Conservation (phyloP, 2,888 invertebrate genomes). For the Ephialtes manifestator region DNA sequence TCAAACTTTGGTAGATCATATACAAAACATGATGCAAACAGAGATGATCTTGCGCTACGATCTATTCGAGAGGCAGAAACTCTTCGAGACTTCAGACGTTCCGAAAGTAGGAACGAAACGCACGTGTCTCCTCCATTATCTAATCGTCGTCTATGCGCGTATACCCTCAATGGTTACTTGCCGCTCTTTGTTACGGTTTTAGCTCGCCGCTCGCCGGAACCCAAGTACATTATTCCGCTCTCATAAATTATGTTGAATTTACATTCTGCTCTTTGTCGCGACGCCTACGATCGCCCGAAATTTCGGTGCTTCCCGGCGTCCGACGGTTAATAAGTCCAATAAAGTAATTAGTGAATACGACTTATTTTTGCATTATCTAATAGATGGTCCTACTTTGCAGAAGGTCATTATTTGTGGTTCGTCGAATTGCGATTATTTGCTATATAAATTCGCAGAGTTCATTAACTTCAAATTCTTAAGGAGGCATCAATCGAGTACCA, state of each 20-base stretch:
- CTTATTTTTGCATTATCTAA: conserved; percentile 2
- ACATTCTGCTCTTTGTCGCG: conserved; percentile 17
- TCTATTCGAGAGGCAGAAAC: background rate
- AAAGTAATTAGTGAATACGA: background rate
- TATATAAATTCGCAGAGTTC: too few relatives aligned
- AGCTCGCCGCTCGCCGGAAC: conserved; percentile 30
- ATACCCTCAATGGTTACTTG: background rate
- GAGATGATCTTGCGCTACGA: conserved; percentile 9
- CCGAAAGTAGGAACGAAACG: background rate
- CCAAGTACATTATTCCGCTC: conserved; percentile 26
- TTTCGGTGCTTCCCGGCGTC: background rate
- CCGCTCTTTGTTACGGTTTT: conserved; percentile 35
- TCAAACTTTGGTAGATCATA: background rate
- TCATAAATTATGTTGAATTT: conserved; percentile 27
- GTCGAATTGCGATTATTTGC: too few relatives aligned
- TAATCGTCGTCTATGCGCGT: conserved; percentile 27
- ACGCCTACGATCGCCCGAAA: conserved; percentile 26
- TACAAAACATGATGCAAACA: background rate
- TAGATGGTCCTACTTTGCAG: background rate
- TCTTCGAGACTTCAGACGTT: conserved; percentile 16
- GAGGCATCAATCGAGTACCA: too few relatives aligned
- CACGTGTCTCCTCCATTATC: conserved; percentile 26
- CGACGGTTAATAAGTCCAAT: conserved; percentile 1
- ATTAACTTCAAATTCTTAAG: too few relatives aligned
- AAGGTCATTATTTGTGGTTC: too few relatives aligned